Base-by-base conservation (phyloP, 2,113 vertebrate genomes). In the Crotophaga sulcirostris region DNA sequence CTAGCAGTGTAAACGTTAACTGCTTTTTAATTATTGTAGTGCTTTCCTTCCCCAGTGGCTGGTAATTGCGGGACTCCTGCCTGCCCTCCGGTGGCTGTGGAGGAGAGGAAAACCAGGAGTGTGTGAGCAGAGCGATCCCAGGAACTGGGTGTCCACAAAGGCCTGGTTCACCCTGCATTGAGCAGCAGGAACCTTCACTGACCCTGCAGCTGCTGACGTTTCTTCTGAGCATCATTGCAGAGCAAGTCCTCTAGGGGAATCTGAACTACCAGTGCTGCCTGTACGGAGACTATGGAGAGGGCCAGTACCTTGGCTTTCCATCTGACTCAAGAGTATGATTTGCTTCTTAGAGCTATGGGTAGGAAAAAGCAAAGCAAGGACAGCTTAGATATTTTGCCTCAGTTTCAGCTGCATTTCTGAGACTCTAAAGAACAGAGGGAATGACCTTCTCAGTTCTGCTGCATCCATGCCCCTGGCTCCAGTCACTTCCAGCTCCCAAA, bases 1-100 rank as follows among this genome's bases (percentile, higher is more conserved):
- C 69, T 38, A 64, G 68, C 60, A 36, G 51, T 36, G 75, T 75
- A 88, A 95, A 60, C 75, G 66, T 92, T 87, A 93, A 92, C 87
- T 91, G 86, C 56, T 90, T 96, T 94, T 92, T 89, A 87, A 88
- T 94, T 66, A 94, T 68, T 80, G 87, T 82, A 82, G 45, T 58
- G 70, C 58, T 78, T 85, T 87, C 70, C 51, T 66, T 91, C 73
- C 34, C 56, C 0, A 0, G 62, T 38, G 73, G 75, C 52, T 80
- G n/a, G 42, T 45, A 85, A 52, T 78, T 83, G 75, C 6, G 5
- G 83, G 81, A 84, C 75, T 90, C 72, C 90, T 79, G 78, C 56
- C 78, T 84, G 34, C 45, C 72, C 78, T 88, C 72, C 51, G 7
- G 77, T n/a, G 76, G 58, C 49, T 86, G 5, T 56, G 74, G 55